A percentile compares a stretch with the other conserved stretches of the same genome.
Evolutionary conservation across 2,888 invertebrate species (phyloP).

Genomic region (Scaptomyza reducta): DNA sequence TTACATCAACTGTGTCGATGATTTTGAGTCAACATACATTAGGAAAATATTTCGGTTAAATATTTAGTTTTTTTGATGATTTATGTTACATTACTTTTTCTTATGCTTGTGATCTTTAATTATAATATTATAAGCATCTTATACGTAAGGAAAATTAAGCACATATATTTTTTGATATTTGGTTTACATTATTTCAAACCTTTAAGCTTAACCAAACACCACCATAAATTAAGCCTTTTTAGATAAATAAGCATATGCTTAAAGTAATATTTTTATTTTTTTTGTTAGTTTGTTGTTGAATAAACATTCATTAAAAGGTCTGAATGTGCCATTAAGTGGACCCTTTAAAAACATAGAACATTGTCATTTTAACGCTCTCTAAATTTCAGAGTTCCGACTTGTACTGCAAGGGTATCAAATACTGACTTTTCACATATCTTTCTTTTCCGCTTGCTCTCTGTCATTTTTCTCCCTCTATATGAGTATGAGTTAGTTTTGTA

Average conservation of each 20-base stretch:
- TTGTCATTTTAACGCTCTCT: constrained; percentile 13
- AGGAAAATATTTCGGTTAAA: too few species aligned
- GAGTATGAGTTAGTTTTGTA: constrained; percentile 49
- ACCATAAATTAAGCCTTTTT: too few species aligned
- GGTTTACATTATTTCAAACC: too few species aligned
- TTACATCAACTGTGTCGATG: too few species aligned
- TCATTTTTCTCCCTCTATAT: constrained; percentile 14
- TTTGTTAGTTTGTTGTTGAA: not conserved
- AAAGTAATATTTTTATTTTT: not conserved
- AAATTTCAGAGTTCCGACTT: constrained; percentile 27
- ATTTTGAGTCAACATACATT: too few species aligned
- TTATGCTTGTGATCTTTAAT: too few species aligned
- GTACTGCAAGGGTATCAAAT: constrained; percentile 48
- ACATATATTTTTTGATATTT: too few species aligned
- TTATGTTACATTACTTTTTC: too few species aligned
- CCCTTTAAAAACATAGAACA: constrained; percentile 2
- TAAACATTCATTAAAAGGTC: not conserved
- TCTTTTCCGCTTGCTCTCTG: constrained; percentile 1
- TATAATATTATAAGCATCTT: too few species aligned
- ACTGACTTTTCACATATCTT: constrained; percentile 29
- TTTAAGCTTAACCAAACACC: not conserved
- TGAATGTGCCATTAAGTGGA: not conserved
- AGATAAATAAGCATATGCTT: too few species aligned
- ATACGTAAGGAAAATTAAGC: too few species aligned
- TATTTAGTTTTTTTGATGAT: too few species aligned